These are phyloP conservation scores for Montifringilla adamsi DNA, from an alignment of 2,113 vertebrate species.

Conservation along the genomic window DNA sequence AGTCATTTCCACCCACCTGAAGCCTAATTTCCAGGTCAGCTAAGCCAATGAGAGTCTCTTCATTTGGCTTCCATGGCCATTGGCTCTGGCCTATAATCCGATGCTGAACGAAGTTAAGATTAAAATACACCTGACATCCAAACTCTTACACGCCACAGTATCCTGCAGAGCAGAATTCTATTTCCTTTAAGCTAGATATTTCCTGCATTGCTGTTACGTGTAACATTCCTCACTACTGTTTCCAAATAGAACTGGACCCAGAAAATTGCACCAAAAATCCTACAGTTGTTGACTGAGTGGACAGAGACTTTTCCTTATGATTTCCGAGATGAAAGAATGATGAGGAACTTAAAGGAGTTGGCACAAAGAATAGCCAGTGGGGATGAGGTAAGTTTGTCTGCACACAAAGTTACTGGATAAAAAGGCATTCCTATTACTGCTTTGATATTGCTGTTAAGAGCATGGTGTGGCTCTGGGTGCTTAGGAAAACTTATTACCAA, in stretches of 20 bases:
- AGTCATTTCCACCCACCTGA: neutral
- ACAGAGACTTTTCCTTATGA: constrained; percentile 92
- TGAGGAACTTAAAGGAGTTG: constrained; percentile 89
- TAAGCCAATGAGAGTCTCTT: neutral
- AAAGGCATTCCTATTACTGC: neutral
- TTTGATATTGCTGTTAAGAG: neutral
- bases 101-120: neutral
- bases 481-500: neutral
- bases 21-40: neutral
- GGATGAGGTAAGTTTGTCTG: constrained; percentile 82
- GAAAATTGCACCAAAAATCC: constrained; percentile 88
- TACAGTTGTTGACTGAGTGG: constrained; percentile 91
- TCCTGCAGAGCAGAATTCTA: neutral
- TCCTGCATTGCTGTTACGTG: neutral
- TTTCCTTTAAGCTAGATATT: neutral
- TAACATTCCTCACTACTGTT: neutral
- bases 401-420: neutral
- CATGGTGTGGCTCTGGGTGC: neutral
- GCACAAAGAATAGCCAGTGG: constrained; percentile 81
- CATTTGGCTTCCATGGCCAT: neutral
- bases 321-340: constrained; percentile 91
- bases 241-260: constrained; percentile 75
- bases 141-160: neutral
- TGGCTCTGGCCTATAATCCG: neutral
- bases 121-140: neutral